Evolutionary conservation across 2,113 vertebrate species (phyloP).

Genomic region (Vulpes ferrilata): DNA sequence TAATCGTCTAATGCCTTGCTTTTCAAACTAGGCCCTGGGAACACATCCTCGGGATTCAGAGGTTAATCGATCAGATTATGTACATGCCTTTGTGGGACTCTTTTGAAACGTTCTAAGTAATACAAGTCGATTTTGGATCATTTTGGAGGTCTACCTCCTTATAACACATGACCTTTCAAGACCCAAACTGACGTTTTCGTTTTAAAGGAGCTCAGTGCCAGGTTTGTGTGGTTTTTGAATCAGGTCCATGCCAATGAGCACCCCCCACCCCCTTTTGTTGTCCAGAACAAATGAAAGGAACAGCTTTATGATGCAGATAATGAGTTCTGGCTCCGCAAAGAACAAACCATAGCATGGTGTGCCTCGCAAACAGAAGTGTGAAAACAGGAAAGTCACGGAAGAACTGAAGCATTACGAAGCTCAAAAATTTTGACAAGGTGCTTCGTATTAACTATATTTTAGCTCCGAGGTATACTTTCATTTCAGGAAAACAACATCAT

Average conservation of each 20-base stretch:
- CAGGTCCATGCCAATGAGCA: not conserved
- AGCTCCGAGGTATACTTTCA: not conserved
- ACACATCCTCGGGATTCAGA: not conserved
- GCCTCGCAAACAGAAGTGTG: not conserved
- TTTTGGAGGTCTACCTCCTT: not conserved
- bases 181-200: not conserved
- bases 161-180: not conserved
- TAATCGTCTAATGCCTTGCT: not conserved
- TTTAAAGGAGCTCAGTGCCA: not conserved
- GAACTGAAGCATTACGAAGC: not conserved
- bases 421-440: not conserved
- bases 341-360: not conserved
- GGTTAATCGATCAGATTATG: not conserved
- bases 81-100: not conserved
- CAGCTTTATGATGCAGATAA: constrained; percentile 27
- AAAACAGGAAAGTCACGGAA: not conserved
- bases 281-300: constrained; percentile 35
- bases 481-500: not conserved
- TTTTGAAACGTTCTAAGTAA: not conserved
- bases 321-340: constrained; percentile 2
- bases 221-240: not conserved
- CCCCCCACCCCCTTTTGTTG: not conserved
- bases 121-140: not conserved
- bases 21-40: not conserved
- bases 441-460: not conserved